Evolutionary conservation across 2,113 vertebrate genomes (phyloP).

Genomic region (Cottus gobio): DNA sequence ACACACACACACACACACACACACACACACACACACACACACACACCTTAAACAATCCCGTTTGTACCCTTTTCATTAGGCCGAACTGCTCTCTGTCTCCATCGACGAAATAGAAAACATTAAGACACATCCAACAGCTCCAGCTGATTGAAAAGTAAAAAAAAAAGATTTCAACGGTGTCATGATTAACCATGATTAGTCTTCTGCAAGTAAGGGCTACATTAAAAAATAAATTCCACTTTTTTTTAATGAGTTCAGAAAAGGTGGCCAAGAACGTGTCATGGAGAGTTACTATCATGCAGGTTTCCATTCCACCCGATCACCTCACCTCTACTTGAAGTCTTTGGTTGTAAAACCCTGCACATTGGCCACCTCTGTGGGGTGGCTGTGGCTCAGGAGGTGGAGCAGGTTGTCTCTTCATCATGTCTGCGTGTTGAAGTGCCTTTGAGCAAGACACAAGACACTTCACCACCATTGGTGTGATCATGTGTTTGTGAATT

Average conservation of each 20-base stretch:
- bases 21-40: conserved; percentile 12
- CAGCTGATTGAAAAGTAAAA: neutral
- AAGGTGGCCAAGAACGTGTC: neutral
- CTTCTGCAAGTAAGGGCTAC: neutral
- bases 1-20: conserved; percentile 16
- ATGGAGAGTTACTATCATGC: neutral
- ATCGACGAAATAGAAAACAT: neutral
- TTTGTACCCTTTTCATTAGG: conserved; percentile 13
- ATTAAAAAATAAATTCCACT: neutral
- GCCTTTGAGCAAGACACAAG: neutral
- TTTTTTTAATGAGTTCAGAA: too few species aligned
- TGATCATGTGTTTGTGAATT: too few species aligned
- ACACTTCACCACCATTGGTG: neutral
- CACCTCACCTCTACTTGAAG: neutral
- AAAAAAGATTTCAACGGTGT: neutral
- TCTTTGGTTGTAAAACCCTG: neutral
- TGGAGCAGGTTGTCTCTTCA: neutral
- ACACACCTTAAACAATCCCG: conserved; percentile 21
- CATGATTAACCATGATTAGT: neutral
- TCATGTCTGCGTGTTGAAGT: neutral
- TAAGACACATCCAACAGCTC: neutral
- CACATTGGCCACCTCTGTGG: neutral
- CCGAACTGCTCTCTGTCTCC: neutral
- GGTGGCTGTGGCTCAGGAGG: too few species aligned
- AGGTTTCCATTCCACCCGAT: neutral